Evolutionary conservation across 2,797 vertebrate species (phyloP).

Genomic region (Aeoliscus strigatus): DNA sequence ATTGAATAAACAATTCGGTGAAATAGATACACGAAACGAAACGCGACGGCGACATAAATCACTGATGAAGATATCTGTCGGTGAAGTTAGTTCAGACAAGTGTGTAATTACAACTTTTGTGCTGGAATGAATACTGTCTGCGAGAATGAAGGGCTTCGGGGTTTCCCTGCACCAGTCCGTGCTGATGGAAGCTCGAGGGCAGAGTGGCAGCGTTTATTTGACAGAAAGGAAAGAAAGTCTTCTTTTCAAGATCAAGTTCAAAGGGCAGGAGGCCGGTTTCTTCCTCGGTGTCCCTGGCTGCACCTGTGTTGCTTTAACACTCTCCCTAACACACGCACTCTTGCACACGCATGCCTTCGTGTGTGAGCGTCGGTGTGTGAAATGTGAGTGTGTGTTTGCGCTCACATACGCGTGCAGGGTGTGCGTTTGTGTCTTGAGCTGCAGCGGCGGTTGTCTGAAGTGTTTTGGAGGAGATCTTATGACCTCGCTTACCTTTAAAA

Average conservation of each 20-base stretch:
- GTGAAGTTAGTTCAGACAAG: slow-evolving; percentile 10
- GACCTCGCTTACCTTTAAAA: slow-evolving; percentile 60
- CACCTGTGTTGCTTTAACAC: slow-evolving; percentile 65
- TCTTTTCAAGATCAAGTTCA: slow-evolving; percentile 77
- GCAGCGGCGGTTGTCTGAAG: slow-evolving; percentile 30
- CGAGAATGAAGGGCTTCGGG: slow-evolving; percentile 9
- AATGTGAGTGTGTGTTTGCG: slow-evolving; percentile 4
- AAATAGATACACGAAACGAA: not conserved
- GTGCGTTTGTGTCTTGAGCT: slow-evolving; percentile 19
- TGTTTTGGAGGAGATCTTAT: slow-evolving; percentile 51
- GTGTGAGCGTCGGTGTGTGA: slow-evolving; percentile 3
- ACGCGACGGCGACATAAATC: slow-evolving; percentile 3
- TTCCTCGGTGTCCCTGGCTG: slow-evolving; percentile 68
- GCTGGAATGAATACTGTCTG: slow-evolving; percentile 1
- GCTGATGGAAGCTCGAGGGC: slow-evolving; percentile 56
- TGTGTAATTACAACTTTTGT: slow-evolving; percentile 10
- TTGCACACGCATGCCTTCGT: slow-evolving; percentile 1
- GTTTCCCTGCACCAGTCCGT: slow-evolving; percentile 44
- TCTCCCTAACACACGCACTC: slow-evolving; percentile 10
- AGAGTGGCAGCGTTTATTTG: slow-evolving; percentile 57
- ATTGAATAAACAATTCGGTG: too few species aligned
- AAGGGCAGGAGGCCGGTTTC: slow-evolving; percentile 64
- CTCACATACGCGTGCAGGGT: slow-evolving; percentile 4
- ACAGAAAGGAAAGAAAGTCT: slow-evolving; percentile 65
- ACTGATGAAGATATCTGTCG: slow-evolving; percentile 3